A percentile compares a stretch with the other conserved stretches of the same genome.
Evolutionary conservation across 2,797 vertebrate genomes (phyloP).

Genomic region (Pagetopsis macropterus): DNA sequence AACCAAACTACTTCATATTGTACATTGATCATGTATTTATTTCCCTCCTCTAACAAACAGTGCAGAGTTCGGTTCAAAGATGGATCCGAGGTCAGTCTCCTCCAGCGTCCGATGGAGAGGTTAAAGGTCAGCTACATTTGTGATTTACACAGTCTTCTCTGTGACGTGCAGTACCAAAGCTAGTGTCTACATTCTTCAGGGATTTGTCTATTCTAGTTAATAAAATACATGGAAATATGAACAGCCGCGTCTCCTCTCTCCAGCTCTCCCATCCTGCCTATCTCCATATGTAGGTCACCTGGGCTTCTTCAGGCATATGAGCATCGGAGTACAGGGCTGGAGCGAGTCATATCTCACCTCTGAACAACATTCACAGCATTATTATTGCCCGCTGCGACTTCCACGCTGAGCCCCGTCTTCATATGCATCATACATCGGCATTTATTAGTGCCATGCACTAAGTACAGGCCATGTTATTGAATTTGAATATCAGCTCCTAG

Average conservation of each 20-base stretch:
- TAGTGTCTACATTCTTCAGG: conserved; percentile 48
- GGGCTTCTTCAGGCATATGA: conserved; percentile 69
- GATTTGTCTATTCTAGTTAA: conserved; percentile 71
- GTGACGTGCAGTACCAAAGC: conserved; percentile 33
- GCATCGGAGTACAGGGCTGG: conserved; percentile 39
- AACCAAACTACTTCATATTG: conserved; percentile 14
- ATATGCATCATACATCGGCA: conserved; percentile 97
- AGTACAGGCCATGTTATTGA: conserved; percentile 99
- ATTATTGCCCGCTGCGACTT: conserved; percentile 92
- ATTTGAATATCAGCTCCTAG: conserved; percentile 99
- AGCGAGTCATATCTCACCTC: conserved; percentile 70
- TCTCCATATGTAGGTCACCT: conserved; percentile 72
- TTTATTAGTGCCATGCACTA: conserved; percentile 99
- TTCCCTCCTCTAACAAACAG: conserved; percentile 9
- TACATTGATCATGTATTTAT: conserved; percentile 32
- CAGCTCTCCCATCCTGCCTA: conserved; percentile 37
- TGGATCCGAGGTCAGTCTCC: conserved; percentile 17
- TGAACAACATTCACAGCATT: conserved; percentile 87
- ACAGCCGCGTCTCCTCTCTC: conserved; percentile 43
- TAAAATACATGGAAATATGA: conserved; percentile 71
- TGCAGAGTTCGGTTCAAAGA: conserved; percentile 14
- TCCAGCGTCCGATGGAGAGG: conserved; percentile 27
- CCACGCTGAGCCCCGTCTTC: conserved; percentile 89
- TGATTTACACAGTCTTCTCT: conserved; percentile 51
- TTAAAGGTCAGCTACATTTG: conserved; percentile 48